Evolutionary conservation across 2,797 vertebrate genomes (phyloP).

Genomic region (Lycodopsis pacificus): DNA sequence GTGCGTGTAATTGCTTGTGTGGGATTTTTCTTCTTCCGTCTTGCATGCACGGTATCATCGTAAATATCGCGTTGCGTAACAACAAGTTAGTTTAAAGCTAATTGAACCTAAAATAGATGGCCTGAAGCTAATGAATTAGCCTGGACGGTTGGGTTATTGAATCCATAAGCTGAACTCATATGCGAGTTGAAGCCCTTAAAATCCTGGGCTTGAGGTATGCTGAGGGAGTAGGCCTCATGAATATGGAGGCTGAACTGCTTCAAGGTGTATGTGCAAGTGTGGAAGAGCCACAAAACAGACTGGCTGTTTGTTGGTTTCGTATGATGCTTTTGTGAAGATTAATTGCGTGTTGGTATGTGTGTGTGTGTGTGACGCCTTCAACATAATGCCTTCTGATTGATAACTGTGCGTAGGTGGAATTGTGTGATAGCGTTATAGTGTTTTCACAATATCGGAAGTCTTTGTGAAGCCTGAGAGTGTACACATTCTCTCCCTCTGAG

Average conservation of each 20-base stretch:
- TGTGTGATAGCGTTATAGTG: conserved; percentile 69
- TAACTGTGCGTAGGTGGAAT: conserved; percentile 77
- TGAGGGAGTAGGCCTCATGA: conserved; percentile 78
- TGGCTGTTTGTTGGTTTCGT: conserved; percentile 65
- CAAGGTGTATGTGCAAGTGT: conserved; percentile 75
- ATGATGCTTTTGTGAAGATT: conserved; percentile 74
- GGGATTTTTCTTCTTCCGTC: conserved; percentile 24
- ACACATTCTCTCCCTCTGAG: conserved; percentile 77
- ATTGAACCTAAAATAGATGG: conserved; percentile 46
- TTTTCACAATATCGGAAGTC: conserved; percentile 75
- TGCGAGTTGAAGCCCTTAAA: conserved; percentile 70
- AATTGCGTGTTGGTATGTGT: conserved; percentile 72
- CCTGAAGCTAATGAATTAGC: conserved; percentile 49
- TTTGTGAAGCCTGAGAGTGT: conserved; percentile 74
- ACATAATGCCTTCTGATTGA: conserved; percentile 71
- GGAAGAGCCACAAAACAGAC: conserved; percentile 61
- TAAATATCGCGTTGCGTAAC: conserved; percentile 53
- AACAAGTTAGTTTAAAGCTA: conserved; percentile 52
- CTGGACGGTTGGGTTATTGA: conserved; percentile 31
- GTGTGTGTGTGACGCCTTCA: conserved; percentile 64
- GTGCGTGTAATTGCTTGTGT: conserved; percentile 55
- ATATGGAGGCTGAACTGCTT: conserved; percentile 82
- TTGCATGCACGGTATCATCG: conserved; percentile 27
- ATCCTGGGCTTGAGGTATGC: conserved; percentile 67
- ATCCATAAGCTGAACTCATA: conserved; percentile 73